Evolutionary conservation across 2,113 vertebrate species (phyloP).

Genomic region (Cynocephalus volans): DNA sequence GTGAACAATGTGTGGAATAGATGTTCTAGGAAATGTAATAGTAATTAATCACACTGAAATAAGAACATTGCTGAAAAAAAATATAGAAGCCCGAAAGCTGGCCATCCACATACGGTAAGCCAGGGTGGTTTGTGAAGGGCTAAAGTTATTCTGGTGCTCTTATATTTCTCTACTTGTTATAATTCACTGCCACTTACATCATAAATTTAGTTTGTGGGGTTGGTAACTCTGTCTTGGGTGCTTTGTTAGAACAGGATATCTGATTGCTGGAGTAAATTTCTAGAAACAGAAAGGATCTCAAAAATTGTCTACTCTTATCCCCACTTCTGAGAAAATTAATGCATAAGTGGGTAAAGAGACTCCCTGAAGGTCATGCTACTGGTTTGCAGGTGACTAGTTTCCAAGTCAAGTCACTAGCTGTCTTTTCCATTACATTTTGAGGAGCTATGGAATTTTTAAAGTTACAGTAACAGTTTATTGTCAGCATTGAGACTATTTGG

Average conservation of each 20-base stretch:
- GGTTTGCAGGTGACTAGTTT: neutral
- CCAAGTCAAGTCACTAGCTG: neutral
- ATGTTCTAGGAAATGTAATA: neutral
- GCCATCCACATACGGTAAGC: neutral
- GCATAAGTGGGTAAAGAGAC: neutral
- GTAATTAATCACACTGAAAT: neutral
- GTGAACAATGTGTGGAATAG: neutral
- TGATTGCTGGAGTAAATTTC: neutral
- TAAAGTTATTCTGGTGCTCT: neutral
- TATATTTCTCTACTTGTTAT: neutral
- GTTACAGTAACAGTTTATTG: neutral
- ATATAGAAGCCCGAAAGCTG: neutral
- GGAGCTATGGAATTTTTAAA: neutral
- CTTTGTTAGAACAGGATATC: neutral
- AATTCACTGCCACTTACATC: neutral
- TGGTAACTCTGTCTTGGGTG: constrained; percentile 9
- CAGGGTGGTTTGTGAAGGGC: neutral
- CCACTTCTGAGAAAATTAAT: neutral
- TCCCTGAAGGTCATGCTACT: neutral
- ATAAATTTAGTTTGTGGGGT: neutral
- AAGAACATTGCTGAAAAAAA: neutral
- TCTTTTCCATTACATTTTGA: neutral
- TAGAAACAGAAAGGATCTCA: neutral
- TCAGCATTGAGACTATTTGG: neutral
- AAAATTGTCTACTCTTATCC: neutral